Conservation (phyloP, 2,113 vertebrate species). For the Pachycephala philippinensis region DNA sequence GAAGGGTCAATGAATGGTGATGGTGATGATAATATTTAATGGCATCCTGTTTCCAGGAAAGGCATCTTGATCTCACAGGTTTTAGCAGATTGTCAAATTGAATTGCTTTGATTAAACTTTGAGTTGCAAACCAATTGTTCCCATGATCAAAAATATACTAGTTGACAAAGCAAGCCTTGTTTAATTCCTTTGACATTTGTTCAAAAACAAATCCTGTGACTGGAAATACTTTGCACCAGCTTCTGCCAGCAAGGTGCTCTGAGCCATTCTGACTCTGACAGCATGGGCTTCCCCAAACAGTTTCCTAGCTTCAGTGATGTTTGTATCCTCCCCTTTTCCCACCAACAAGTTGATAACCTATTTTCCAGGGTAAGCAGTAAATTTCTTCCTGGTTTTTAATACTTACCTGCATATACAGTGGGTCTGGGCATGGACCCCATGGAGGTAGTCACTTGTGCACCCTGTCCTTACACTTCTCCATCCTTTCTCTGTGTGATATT, state of each 20-base stretch:
- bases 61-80: not conserved
- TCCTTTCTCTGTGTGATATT: not conserved
- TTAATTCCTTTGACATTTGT: not conserved
- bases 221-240: not conserved
- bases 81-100: not conserved
- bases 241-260: not conserved
- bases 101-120: constrained; percentile 11
- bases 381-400: not conserved
- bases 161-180: not conserved
- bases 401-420: fast-evolving
- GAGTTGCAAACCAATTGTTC: not conserved
- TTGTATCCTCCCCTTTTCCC: not conserved
- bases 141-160: not conserved
- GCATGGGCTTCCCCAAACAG: not conserved
- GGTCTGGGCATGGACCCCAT: fast-evolving
- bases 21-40: not conserved
- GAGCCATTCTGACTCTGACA: not conserved
- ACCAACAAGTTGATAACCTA: not conserved
- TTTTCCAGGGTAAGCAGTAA: not conserved
- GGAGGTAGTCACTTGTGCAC: not conserved
- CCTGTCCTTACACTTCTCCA: not conserved
- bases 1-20: not conserved
- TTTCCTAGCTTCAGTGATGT: not conserved
- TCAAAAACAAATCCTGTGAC: not conserved
- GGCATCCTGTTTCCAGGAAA: not conserved